Evolutionary conservation across 2,888 invertebrate species (phyloP), one percentile per base, ranked within the genome.

Genomic region (Leptura quadrifasciata): DNA sequence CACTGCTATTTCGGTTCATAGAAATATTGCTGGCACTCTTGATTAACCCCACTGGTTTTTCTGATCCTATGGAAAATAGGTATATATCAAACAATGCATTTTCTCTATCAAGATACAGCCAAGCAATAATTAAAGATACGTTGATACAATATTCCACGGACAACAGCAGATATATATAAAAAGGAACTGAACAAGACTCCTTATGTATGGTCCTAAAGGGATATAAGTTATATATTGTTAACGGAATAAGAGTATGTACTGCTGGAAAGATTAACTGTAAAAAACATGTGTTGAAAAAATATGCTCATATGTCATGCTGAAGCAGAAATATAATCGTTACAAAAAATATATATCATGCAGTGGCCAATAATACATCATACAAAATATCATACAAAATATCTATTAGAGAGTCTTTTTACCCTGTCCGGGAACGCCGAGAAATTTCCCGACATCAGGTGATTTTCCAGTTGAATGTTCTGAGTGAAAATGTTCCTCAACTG

Each of bases 1-100:
- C 91, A 87, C 96, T 96, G 79, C 94, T 94, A 87, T 96, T 96
- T 77, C 95, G 91, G 83, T 92, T 93, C 91, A 97, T 95, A 27
- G 96, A 96, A 75, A 94, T 91, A 84, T 92, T 94, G 88, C 96
- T 96, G 57, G 95, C 95, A 88, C 96, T 96, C 88, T 95, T 94
- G 64, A 95, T 92, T 73, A 89, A 80, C 21, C 81, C 79, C 27
- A 84, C 80, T 79, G 88, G 82, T 80, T 87, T 85, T 63, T 85
- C 85, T 4, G 81, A 75, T 9, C 84, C 85, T 85, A 72, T 5
- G 35, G 24, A 64, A 17, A 57, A 57, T n/a, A 2, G 15, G 3
- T n/a, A n/a, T 5, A 47, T n/a, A 47, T 47, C n/a, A 47, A n/a
- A 39, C 39, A 39, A 1, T 39, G 12, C 12, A 39, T 1, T 39